Evolutionary conservation across 2,888 invertebrate species (phyloP).

Genomic region (Nemotelus pantherinus): DNA sequence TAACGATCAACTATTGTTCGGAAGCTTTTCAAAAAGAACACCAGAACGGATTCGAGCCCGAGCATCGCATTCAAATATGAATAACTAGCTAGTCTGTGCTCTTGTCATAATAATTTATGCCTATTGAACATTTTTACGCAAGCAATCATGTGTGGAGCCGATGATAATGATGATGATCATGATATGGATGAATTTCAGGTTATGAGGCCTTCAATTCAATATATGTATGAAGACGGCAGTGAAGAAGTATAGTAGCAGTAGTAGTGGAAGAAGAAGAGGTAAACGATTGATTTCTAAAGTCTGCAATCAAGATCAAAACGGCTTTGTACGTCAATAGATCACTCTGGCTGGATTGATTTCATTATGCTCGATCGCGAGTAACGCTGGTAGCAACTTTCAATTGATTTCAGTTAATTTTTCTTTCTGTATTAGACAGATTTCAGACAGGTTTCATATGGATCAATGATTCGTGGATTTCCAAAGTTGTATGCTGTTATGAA

Average conservation of each 20-base stretch:
- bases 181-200: conserved; percentile 39
- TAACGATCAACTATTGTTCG: conserved; percentile 39
- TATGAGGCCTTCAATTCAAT: conserved; percentile 21
- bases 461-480: conserved; percentile 21
- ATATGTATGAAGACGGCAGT: too few relatives aligned
- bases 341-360: not conserved
- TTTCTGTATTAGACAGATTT: conserved; percentile 2
- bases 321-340: conserved; percentile 29
- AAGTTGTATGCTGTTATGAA: conserved; percentile 1
- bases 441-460: conserved; percentile 1
- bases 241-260: too few relatives aligned
- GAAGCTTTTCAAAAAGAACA: conserved; percentile 33
- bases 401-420: conserved; percentile 39
- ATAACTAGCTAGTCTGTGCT: conserved; percentile 28
- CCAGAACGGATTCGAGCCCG: conserved; percentile 8
- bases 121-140: conserved; percentile 33
- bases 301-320: conserved; percentile 42
- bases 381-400: conserved; percentile 41
- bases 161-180: conserved; percentile 13
- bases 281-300: conserved; percentile 36
- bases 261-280: not conserved
- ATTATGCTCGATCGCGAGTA: conserved; percentile 32
- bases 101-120: conserved; percentile 41
- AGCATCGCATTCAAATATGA: conserved; percentile 16
- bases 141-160: not conserved